Percentiles rank a stretch among this genome's conserved stretches.
These are phyloP conservation scores for Pseudoips prasinana DNA, from an alignment of 2,888 invertebrate species.

Conservation along the genomic window DNA sequence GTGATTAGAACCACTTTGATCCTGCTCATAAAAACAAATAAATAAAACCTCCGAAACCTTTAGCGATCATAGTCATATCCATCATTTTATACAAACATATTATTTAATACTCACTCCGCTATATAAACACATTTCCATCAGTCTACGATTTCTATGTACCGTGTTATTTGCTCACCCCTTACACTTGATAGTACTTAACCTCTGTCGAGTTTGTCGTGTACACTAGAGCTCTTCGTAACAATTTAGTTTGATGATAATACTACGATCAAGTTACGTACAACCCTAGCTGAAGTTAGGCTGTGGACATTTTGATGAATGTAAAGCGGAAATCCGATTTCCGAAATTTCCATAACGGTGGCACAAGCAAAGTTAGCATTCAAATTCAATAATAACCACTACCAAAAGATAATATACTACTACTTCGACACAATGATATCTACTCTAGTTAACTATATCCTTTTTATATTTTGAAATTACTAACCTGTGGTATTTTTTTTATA, in stretches of 20 bases:
- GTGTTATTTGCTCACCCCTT: conserved; percentile 30
- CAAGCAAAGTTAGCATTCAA: no score
- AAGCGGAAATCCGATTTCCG: conserved; percentile 3
- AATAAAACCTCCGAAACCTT: no score
- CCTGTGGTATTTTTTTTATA: no score
- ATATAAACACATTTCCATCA: conserved; percentile 19
- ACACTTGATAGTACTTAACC: conserved; percentile 54
- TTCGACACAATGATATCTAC: no score
- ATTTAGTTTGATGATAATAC: conserved; percentile 66
- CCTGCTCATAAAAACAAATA: no score
- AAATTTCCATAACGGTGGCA: not conserved
- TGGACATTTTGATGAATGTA: conserved; percentile 5
- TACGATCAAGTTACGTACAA: conserved; percentile 64
- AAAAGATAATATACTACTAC: no score
- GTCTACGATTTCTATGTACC: conserved; percentile 29
- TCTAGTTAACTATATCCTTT: no score
- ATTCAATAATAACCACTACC: no score
- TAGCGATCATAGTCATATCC: no score
- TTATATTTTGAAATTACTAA: no score
- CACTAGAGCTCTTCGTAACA: conserved; percentile 50
- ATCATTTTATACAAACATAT: no score
- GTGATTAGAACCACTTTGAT: no score
- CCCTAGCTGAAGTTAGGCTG: conserved; percentile 45
- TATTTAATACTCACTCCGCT: conserved; percentile 8
- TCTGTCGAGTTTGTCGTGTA: conserved; percentile 52